Conservation (phyloP, 2,797 vertebrate genomes). For the Cetoscarus ocellatus region DNA sequence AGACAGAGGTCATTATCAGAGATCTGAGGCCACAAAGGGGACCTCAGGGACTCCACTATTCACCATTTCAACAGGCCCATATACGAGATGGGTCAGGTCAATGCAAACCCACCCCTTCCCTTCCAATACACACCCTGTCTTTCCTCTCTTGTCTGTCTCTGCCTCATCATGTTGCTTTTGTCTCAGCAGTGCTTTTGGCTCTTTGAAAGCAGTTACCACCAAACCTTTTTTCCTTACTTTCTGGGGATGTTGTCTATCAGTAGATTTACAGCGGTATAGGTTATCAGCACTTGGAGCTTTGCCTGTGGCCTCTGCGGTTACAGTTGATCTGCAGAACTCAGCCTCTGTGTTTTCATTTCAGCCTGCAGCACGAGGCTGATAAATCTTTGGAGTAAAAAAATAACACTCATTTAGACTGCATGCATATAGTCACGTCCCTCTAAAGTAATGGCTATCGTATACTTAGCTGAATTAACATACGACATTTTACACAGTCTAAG, state of each 20-base stretch:
- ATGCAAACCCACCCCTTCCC: constrained; percentile 22
- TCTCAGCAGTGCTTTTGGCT: constrained; percentile 11
- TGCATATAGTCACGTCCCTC: constrained; percentile 50
- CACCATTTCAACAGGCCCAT: constrained; percentile 65
- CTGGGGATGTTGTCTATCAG: constrained; percentile 59
- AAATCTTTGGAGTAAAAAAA: constrained; percentile 66
- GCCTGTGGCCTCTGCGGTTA: constrained; percentile 68
- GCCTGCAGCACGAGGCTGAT: constrained; percentile 59
- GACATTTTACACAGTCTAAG: constrained; percentile 81
- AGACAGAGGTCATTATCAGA: constrained; percentile 83
- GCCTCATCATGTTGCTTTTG: constrained; percentile 44
- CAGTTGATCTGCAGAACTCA: constrained; percentile 61
- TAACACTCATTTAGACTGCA: constrained; percentile 72
- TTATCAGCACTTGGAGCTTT: constrained; percentile 68
- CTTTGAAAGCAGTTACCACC: constrained; percentile 35
- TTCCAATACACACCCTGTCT: constrained; percentile 23
- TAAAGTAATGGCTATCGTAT: constrained; percentile 74
- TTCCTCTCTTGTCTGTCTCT: constrained; percentile 18
- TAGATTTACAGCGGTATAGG: constrained; percentile 61
- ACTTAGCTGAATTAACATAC: constrained; percentile 82
- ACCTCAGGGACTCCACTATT: constrained; percentile 76
- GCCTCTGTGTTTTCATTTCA: constrained; percentile 69
- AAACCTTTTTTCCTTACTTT: constrained; percentile 53
- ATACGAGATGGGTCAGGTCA: constrained; percentile 74
- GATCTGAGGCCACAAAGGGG: constrained; percentile 59